These are phyloP conservation scores for Hipparchia sbordonii DNA, from an alignment of 2,888 invertebrate genomes.

Conservation along the genomic window DNA sequence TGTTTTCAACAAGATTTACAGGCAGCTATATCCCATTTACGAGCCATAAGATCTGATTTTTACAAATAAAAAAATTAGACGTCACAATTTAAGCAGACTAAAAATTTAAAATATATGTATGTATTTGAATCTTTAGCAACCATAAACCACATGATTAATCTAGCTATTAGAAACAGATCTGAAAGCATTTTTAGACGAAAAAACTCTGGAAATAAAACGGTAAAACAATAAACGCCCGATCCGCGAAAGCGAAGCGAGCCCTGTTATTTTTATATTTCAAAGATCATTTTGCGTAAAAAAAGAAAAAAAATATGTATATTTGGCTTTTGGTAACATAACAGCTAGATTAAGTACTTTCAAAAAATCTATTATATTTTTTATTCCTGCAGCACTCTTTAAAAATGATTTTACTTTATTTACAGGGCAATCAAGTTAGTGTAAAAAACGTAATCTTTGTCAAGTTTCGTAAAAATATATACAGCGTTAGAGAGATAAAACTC, in stretches of 20 bases:
- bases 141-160: no score
- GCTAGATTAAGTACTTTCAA: slow-evolving; percentile 9
- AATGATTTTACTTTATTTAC: background rate
- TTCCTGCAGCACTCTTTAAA: slow-evolving; percentile 2
- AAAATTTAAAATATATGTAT: background rate
- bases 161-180: no score
- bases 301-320: no score
- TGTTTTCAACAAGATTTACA: background rate
- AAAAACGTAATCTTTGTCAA: slow-evolving; percentile 1
- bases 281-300: no score
- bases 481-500: slow-evolving; percentile 5
- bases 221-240: no score
- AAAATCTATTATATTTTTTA: background rate
- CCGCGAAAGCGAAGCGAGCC: no score
- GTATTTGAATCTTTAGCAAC: background rate
- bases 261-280: no score
- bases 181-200: no score
- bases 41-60: background rate
- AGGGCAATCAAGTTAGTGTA: no score
- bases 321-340: background rate
- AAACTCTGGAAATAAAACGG: no score
- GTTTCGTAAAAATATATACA: slow-evolving; percentile 2
- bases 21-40: background rate
- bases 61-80: background rate
- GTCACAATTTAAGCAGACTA: background rate